A percentile compares a stretch with the other conserved stretches of the same genome.
These are phyloP conservation scores for Virgularia gustaviana DNA, from an alignment of 92 coral and sea anemone species.

Conservation along the genomic window DNA sequence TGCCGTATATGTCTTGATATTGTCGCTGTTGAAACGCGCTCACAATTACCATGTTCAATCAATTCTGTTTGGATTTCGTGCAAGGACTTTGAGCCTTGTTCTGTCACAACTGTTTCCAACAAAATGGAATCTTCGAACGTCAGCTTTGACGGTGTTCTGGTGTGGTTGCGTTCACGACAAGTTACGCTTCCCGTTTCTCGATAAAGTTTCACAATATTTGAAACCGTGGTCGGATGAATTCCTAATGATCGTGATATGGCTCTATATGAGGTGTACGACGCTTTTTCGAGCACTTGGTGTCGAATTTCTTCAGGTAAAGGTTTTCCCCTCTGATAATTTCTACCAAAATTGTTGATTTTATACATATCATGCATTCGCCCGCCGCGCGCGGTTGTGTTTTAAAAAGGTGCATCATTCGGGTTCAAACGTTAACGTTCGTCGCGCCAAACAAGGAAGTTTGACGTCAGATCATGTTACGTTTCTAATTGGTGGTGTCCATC, in stretches of 20 bases:
- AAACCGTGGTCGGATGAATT: not conserved
- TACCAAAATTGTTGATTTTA: not conserved
- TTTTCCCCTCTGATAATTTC: constrained; percentile 2
- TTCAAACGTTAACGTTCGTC: too few relatives aligned
- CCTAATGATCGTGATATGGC: not conserved
- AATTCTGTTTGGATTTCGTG: constrained; percentile 36
- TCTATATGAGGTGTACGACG: constrained; percentile 3
- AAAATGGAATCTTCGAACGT: constrained; percentile 43
- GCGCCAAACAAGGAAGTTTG: too few relatives aligned
- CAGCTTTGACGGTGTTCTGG: constrained; percentile 42
- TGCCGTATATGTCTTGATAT: constrained; percentile 51
- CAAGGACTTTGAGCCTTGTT: constrained; percentile 44
- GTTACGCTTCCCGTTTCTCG: not conserved
- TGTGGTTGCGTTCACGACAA: constrained; percentile 25
- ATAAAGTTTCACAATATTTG: not conserved
- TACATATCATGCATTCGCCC: too few relatives aligned
- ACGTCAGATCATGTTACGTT: too few relatives aligned
- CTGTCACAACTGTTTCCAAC: constrained; percentile 49
- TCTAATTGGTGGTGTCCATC: too few relatives aligned
- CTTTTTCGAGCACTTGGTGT: constrained; percentile 2
- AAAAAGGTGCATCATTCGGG: too few relatives aligned
- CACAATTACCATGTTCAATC: constrained; percentile 39
- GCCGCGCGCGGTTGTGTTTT: too few relatives aligned
- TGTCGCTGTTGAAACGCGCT: constrained; percentile 43
- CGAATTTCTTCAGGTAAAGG: not conserved